phyloP scores from a whole-genome alignment of 1,140 invertebrate species.

The Hycleus cichorii region DNA sequence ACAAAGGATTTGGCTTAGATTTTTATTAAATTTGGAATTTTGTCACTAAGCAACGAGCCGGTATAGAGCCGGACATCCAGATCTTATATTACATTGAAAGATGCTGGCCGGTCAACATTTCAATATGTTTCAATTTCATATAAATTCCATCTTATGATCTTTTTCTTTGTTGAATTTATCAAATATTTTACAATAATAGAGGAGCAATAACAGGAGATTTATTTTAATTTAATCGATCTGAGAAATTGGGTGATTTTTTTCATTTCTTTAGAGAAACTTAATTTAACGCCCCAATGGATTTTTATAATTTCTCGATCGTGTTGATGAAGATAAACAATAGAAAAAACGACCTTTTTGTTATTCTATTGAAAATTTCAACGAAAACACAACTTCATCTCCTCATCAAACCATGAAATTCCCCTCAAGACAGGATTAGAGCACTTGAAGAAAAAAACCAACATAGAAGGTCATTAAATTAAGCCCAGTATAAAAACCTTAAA shows the following conservation, averaged over 20 bases:
- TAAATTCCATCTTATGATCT: slow-evolving; percentile 1
- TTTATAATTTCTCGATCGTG: background rate
- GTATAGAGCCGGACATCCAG: too few relatives aligned
- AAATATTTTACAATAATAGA: background rate
- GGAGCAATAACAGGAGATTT: too few relatives aligned
- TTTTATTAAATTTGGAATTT: too few relatives aligned
- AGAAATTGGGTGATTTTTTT: too few relatives aligned
- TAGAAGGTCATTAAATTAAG: too few relatives aligned
- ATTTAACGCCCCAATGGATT: slow-evolving; percentile 11
- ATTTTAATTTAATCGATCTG: too few relatives aligned
- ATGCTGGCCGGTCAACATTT: background rate
- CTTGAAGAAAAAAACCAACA: background rate
- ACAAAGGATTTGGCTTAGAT: too few relatives aligned
- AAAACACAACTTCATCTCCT: slow-evolving; percentile 10
- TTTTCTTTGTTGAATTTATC: background rate
- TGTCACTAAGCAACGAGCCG: too few relatives aligned
- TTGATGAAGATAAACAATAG: too few relatives aligned
- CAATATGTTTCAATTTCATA: slow-evolving; percentile 11
- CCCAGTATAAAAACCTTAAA: too few relatives aligned
- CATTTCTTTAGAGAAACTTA: background rate
- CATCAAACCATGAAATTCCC: slow-evolving; percentile 19
- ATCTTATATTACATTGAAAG: too few relatives aligned
- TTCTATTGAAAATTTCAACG: background rate
- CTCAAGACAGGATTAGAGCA: slow-evolving; percentile 1
- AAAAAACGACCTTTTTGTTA: slow-evolving; percentile 2